These are phyloP conservation scores for Vanessa tameamea DNA, from an alignment of 1,140 invertebrate genomes.

Conservation along the genomic window DNA sequence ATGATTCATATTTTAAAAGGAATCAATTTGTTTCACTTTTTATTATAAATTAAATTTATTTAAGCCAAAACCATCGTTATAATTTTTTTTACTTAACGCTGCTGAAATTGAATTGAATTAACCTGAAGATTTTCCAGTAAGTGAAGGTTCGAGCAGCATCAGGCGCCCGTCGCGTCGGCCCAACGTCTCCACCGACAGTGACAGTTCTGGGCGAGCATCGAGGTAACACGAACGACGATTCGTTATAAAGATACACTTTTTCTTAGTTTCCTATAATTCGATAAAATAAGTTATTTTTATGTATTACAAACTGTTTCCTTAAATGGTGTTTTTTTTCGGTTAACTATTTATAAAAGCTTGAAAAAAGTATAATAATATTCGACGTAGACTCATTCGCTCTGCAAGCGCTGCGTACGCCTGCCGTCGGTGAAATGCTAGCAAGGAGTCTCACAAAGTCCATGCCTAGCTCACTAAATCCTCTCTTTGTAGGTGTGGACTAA, in stretches of 20 bases:
- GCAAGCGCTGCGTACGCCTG: too few species aligned
- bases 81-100: too few species aligned
- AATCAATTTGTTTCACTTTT: background rate
- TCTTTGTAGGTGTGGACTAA: slow-evolving; percentile 59
- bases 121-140: slow-evolving; percentile 35
- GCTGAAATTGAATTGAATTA: background rate
- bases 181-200: slow-evolving; percentile 71
- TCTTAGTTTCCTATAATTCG: too few species aligned
- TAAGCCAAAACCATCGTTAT: background rate
- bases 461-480: background rate
- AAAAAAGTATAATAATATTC: too few species aligned
- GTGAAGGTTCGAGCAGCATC: slow-evolving; percentile 54
- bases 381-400: too few species aligned
- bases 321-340: too few species aligned
- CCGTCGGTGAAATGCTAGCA: too few species aligned
- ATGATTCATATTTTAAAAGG: too few species aligned
- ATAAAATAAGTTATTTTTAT: too few species aligned
- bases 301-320: too few species aligned
- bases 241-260: background rate
- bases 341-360: too few species aligned
- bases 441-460: too few species aligned
- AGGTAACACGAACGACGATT: slow-evolving; percentile 38
- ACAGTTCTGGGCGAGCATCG: slow-evolving; percentile 72
- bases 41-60: background rate
- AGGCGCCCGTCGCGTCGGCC: slow-evolving; percentile 64